Evolutionary conservation across 2,888 invertebrate genomes (phyloP), one percentile per base, ranked within the genome.

Genomic region (Gymnosoma rotundatum): DNA sequence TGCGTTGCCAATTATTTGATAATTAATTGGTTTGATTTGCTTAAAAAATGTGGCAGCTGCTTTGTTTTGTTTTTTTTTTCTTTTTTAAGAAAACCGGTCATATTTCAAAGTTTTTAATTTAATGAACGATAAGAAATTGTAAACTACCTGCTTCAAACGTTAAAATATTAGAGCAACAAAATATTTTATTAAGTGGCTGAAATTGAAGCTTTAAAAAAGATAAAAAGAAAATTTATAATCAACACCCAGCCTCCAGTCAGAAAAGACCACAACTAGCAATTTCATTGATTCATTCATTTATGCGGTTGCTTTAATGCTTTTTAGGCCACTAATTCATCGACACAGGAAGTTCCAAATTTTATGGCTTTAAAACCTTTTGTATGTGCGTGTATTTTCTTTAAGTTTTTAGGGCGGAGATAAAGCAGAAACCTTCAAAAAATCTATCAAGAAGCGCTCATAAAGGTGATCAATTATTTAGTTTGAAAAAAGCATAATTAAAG

Each of bases 271-370:
- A 42, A 20, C 16, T 20, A 61, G 20, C 36, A 45, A 73, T 52
- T 60, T 42, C 52, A 52, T 63, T 52, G 21, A 63, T 38, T 54
- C 73, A 58, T 75, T 66, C 48, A 66, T 48, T 48, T 36, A 20
- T 50, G 50, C 10, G 38, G 52, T 52, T 63, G 48, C 60, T 73
- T 70, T 45, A 64, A 25, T 16, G 21, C 21, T 50, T 60, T 50
- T 60, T n/a, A 63, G 38, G 20, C 32, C 38, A 21, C 18, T 16
- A 56, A 54, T n/a, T 7, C 21, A 25, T 50, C 36, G 18, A 38
- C 20, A 81, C 82, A 82, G 82, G 82, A 82, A 82, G 82, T 82
- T 54, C n/a, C 60, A 72, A 76, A 82, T 82, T 78, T 72, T 72
- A 52, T 38, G 60, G 70, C 45, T 21, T 70, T 20, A 69, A 80